phyloP scores from a whole-genome alignment of 2,113 vertebrate species.

The Callopanchax toddi region DNA sequence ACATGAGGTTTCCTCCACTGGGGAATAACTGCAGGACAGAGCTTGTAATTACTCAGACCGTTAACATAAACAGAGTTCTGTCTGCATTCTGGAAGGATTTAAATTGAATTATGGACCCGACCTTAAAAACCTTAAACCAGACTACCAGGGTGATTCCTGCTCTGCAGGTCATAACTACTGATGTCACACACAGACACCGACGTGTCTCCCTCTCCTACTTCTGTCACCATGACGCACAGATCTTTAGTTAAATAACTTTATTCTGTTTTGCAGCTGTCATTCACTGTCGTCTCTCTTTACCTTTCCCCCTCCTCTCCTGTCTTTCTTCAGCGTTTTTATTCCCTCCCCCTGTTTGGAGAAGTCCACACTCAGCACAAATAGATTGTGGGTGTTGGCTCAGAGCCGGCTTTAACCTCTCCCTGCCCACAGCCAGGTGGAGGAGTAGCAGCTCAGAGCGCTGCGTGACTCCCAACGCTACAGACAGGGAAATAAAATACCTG shows the following conservation, averaged over 20 bases:
- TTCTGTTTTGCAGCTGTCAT: not conserved
- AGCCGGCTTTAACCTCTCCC: slow-evolving; percentile 32
- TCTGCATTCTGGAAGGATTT: slow-evolving; percentile 32
- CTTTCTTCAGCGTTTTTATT: slow-evolving; percentile 9
- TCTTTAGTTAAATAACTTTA: not conserved
- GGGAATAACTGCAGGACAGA: slow-evolving; percentile 34
- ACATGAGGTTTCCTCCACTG: slow-evolving; percentile 41
- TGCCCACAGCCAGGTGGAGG: slow-evolving; percentile 28
- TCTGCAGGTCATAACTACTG: slow-evolving; percentile 31
- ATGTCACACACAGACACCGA: not conserved
- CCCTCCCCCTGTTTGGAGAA: slow-evolving; percentile 38
- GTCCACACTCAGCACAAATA: slow-evolving; percentile 49
- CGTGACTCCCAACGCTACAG: slow-evolving; percentile 3
- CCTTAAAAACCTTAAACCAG: not conserved
- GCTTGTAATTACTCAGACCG: slow-evolving; percentile 60
- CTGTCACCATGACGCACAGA: not conserved
- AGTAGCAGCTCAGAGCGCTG: not conserved
- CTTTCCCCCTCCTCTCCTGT: slow-evolving; percentile 2
- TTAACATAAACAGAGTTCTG: slow-evolving; percentile 34
- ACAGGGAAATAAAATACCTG: not conserved
- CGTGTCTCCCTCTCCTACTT: not conserved
- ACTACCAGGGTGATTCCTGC: not conserved
- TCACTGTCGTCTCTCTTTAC: not conserved
- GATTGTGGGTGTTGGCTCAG: slow-evolving; percentile 58
- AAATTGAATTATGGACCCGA: not conserved